Percentiles rank a stretch among this genome's conserved stretches.
phyloP scores from a whole-genome alignment of 2,888 invertebrate species.

The Oxytorus armatus region DNA sequence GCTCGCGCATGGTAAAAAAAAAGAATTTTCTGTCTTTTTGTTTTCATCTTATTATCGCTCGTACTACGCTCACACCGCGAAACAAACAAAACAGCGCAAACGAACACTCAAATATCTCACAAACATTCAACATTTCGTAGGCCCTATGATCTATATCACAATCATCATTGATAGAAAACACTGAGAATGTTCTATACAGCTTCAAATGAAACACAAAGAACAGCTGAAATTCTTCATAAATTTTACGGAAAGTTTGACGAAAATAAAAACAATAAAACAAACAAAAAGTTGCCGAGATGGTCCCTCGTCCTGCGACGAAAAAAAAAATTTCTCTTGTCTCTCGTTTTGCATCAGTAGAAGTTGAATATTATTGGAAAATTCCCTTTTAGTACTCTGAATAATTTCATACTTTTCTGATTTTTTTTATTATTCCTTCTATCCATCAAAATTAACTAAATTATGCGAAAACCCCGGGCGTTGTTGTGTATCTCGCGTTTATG shows the following conservation, averaged over 20 bases:
- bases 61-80: neutral
- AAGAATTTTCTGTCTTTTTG: neutral
- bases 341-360: neutral
- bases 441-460: constrained; percentile 23
- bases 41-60: too few relatives aligned
- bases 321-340: constrained; percentile 15
- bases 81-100: constrained; percentile 35
- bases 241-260: neutral
- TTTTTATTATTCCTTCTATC: neutral
- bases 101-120: constrained; percentile 38
- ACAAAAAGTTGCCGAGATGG: constrained; percentile 52
- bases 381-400: neutral
- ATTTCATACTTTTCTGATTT: neutral
- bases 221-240: neutral
- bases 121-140: constrained; percentile 56
- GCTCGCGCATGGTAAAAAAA: neutral
- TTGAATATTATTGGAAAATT: neutral
- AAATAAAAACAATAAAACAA: neutral
- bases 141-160: constrained; percentile 63
- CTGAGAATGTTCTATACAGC: constrained; percentile 14
- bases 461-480: neutral
- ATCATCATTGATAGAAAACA: constrained; percentile 62
- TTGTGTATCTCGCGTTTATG: constrained; percentile 34
- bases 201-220: constrained; percentile 6
- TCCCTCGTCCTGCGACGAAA: constrained; percentile 52